phyloP scores from a whole-genome alignment of 1,140 invertebrate genomes.

The Eumaeus atala region DNA sequence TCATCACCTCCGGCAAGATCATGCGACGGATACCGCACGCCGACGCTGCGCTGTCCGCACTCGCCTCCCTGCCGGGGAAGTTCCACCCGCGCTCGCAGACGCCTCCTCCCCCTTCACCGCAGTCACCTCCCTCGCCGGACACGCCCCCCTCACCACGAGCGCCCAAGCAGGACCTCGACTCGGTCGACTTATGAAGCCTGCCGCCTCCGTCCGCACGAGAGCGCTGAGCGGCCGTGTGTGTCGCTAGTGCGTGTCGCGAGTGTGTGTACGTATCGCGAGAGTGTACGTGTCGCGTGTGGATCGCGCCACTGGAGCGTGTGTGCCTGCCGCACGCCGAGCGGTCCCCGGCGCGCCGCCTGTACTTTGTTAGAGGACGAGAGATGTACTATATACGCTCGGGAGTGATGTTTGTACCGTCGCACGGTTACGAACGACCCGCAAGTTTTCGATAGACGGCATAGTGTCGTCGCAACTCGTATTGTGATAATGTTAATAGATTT shows the following conservation, averaged over 20 bases:
- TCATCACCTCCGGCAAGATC: slow-evolving; percentile 98
- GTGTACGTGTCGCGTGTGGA: too few species aligned
- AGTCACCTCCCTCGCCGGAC: slow-evolving; percentile 25
- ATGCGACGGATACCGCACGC: slow-evolving; percentile 89
- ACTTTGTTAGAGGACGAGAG: slow-evolving; percentile 3
- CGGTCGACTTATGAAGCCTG: slow-evolving; percentile 52
- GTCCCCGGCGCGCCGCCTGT: too few species aligned
- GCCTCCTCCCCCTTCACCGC: slow-evolving; percentile 29
- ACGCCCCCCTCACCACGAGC: slow-evolving; percentile 39
- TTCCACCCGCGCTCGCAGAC: slow-evolving; percentile 48
- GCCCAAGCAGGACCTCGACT: slow-evolving; percentile 59
- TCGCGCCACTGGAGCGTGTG: neutral
- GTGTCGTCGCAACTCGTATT: slow-evolving; percentile 63
- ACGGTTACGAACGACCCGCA: slow-evolving; percentile 38
- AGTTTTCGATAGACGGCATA: slow-evolving; percentile 55
- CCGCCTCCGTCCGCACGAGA: neutral
- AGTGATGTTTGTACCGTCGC: slow-evolving; percentile 38
- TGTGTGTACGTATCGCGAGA: too few species aligned
- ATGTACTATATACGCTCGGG: slow-evolving; percentile 29
- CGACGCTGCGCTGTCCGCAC: slow-evolving; percentile 73
- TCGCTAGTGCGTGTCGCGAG: too few species aligned
- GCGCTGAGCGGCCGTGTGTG: too few species aligned
- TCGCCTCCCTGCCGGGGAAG: slow-evolving; percentile 60
- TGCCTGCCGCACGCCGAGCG: too few species aligned
- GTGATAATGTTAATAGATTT: slow-evolving; percentile 67